Evolutionary conservation across 2,113 vertebrate genomes (phyloP), one percentile per base, ranked within the genome.

Genomic region (Forbesichthys papilliferus): DNA sequence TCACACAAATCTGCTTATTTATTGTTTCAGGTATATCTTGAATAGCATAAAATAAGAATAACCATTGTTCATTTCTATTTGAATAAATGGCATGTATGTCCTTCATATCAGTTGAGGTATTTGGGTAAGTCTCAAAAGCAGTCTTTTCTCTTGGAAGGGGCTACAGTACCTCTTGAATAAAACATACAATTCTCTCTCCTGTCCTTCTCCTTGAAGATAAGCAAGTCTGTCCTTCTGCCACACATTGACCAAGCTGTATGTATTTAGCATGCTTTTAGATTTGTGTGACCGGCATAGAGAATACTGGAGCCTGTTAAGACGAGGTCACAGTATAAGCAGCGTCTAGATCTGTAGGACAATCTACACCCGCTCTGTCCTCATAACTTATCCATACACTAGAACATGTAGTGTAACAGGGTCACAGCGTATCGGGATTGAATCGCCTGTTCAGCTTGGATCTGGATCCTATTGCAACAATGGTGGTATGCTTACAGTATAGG

Each of bases 291-390:
- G 68, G 58, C 71, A 52, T 68, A 51, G 42, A 70, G 73, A 60
- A 64, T 73, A 74, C 66, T 8, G 48, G 66, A 75, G 74, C 72
- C 74, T 79, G 75, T 84, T 87, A 79, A 69, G 69, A 77, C 81
- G 74, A 90, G 83, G 86, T 82, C 86, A 80, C 53, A 56, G 87
- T 68, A 85, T 83, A 89, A 89, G 74, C 74, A 81, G 68, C n/a
- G 9, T 69, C 64, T 55, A 61, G 77, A 71, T 81, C 75, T 76
- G 34, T 11, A 6, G 12, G 33, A 52, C 8, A 0, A 52, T 52
- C 13, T 11, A 48, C 75, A 77, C 71, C 14, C 11, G 12, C 49
- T 42, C 4, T 54, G 66, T 70, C 54, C 49, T 72, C 53, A 0
- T 48, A 59, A 53, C 0, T 1, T 34, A 48, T 58, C 36, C 36